Evolutionary conservation across 2,797 vertebrate species (phyloP), one percentile per base, ranked within the genome.

Genomic region (Pangasius krempfi): DNA sequence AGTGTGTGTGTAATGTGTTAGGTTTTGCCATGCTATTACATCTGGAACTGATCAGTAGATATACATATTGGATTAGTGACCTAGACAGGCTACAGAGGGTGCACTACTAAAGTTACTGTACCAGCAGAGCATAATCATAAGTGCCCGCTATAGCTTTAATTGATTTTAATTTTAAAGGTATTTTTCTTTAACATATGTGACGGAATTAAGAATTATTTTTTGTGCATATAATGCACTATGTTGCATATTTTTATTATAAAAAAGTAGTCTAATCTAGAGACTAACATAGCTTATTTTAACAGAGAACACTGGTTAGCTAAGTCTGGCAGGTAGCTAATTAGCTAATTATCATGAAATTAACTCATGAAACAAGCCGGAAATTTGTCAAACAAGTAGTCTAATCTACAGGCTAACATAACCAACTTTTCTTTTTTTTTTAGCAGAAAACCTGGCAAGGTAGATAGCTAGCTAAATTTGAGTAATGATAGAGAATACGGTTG

Each of bases 51-150:
- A 72, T 85, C 64, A 27, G 54, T 72, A 85, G 64, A 22, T 54
- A 72, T 85, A 70, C 30, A 85, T 72, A 85, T 54, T 72, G 54
- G 22, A 68, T 68, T 68, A 37, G 83, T 85, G 30, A 16, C 16
- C 10, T 25, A 27, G 30, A 16, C 37, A 80, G 16, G 75, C 9
- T 73, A 40, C 9, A 73, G 37, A 22, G 8, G 1, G 8, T 50
- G 73, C 72, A 75, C 52, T 33, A 58, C 30, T 54, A 25, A 37
- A 58, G 54, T 50, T 58, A 44, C 25, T 27, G 25, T 62, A 82
- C 12, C 37, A 33, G 16, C 52, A 37, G 30, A 37, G 52, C 30
- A 58, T 58, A 60, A 58, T 58, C 54, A 4, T 44, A 68, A 20
- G 18, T 83, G 40, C 58, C 13, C 25, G 12, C 14, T 66, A 18